Conservation (phyloP, 2,797 vertebrate genomes). For the Sciaenops ocellatus region DNA sequence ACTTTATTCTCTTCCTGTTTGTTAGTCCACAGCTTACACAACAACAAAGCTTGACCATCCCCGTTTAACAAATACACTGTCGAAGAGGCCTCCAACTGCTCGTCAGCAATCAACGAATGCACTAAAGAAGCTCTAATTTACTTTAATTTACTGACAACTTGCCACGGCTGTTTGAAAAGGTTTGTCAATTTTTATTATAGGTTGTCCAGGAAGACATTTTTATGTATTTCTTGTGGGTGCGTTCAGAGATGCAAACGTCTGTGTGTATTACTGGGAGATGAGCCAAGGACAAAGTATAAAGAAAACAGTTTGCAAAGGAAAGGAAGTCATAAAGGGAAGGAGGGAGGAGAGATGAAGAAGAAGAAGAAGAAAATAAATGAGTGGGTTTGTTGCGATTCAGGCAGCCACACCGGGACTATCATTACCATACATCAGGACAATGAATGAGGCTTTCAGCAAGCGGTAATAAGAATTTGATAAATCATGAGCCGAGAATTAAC, state of each 20-base stretch:
- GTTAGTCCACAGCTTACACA: neutral
- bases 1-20: neutral
- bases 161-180: conserved; percentile 21
- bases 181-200: conserved; percentile 43
- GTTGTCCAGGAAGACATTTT: conserved; percentile 28
- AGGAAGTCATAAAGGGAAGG: conserved; percentile 40
- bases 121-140: conserved; percentile 40
- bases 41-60: neutral
- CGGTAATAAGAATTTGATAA: conserved; percentile 99
- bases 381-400: conserved; percentile 85
- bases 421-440: conserved; percentile 99
- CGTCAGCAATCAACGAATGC: conserved; percentile 29
- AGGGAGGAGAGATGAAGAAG: conserved; percentile 45
- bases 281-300: conserved; percentile 50
- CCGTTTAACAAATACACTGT: neutral
- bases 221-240: conserved; percentile 5
- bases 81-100: conserved; percentile 20
- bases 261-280: conserved; percentile 37
- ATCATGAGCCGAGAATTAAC: conserved; percentile 99
- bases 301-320: conserved; percentile 62
- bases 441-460: conserved; percentile 99
- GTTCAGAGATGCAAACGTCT: conserved; percentile 22
- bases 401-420: conserved; percentile 92
- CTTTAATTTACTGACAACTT: conserved; percentile 36
- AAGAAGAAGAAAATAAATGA: conserved; percentile 63